A percentile compares a stretch with the other conserved stretches of the same genome.
Evolutionary conservation across 2,113 vertebrate genomes (phyloP).

Genomic region (Mionectes macconnelli): DNA sequence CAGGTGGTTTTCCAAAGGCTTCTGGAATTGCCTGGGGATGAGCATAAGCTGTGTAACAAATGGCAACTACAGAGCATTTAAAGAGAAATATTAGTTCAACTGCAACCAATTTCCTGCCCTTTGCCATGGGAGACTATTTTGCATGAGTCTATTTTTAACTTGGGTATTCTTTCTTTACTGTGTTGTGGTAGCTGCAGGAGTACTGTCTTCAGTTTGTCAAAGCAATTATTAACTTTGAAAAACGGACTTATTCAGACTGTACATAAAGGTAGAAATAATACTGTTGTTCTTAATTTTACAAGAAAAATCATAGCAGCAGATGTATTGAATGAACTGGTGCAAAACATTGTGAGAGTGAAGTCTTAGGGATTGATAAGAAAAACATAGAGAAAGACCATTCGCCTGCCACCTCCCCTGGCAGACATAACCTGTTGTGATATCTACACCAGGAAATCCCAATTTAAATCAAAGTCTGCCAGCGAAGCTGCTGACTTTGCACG

Average conservation of each 20-base stretch:
- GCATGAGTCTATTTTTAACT: background rate
- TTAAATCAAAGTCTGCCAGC: background rate
- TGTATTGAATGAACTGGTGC: background rate
- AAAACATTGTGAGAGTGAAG: background rate
- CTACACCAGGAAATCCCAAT: background rate
- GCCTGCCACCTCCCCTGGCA: background rate
- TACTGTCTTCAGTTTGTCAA: background rate
- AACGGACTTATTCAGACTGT: background rate
- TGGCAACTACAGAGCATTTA: background rate
- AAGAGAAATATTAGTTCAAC: slow-evolving; percentile 48
- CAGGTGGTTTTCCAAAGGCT: background rate
- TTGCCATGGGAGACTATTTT: slow-evolving; percentile 14
- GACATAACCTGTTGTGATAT: background rate
- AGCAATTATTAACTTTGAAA: background rate
- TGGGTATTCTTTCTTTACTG: background rate
- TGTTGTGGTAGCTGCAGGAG: background rate
- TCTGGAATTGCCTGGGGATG: background rate
- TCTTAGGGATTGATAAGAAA: background rate
- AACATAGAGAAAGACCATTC: background rate
- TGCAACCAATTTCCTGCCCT: slow-evolving; percentile 52
- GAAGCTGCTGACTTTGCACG: accelerated
- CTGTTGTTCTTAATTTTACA: background rate
- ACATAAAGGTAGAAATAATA: background rate
- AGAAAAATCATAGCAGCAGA: background rate
- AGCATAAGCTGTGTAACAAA: background rate